phyloP scores from a whole-genome alignment of 2,888 invertebrate genomes.

The Smittia sp. region DNA sequence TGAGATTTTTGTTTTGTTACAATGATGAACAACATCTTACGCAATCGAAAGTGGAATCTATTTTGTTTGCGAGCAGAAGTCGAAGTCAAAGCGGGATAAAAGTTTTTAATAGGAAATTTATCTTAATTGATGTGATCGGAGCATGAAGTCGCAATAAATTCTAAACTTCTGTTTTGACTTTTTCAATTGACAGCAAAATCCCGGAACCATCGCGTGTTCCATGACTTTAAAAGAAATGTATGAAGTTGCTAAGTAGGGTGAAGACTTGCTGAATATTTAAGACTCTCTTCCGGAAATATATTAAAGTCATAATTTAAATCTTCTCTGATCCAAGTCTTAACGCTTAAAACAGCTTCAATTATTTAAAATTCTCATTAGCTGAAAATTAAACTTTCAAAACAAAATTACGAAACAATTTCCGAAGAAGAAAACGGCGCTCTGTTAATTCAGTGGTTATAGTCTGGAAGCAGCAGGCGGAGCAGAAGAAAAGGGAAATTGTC shows the following conservation, averaged over 20 bases:
- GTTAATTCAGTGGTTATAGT: neutral
- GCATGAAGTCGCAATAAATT: neutral
- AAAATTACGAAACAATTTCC: conserved; percentile 12
- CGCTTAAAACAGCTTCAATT: too few relatives aligned
- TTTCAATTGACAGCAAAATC: too few relatives aligned
- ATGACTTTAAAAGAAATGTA: too few relatives aligned
- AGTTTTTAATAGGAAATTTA: neutral
- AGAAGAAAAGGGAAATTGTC: conserved; percentile 17
- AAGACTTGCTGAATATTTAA: too few relatives aligned
- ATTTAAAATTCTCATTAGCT: neutral
- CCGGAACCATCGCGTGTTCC: too few relatives aligned
- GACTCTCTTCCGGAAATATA: too few relatives aligned
- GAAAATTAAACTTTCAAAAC: neutral
- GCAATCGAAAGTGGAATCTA: neutral
- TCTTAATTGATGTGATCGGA: conserved; percentile 1
- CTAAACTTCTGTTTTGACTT: too few relatives aligned
- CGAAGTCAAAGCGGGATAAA: neutral
- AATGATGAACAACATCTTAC: neutral
- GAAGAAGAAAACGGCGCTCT: neutral
- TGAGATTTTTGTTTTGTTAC: too few relatives aligned
- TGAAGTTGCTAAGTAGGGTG: too few relatives aligned
- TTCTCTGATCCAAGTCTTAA: too few relatives aligned
- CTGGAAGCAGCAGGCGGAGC: neutral
- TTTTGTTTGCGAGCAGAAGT: neutral
- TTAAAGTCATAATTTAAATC: neutral